Conservation (phyloP, 2,797 vertebrate species). For the Pangasius larnaudii region DNA sequence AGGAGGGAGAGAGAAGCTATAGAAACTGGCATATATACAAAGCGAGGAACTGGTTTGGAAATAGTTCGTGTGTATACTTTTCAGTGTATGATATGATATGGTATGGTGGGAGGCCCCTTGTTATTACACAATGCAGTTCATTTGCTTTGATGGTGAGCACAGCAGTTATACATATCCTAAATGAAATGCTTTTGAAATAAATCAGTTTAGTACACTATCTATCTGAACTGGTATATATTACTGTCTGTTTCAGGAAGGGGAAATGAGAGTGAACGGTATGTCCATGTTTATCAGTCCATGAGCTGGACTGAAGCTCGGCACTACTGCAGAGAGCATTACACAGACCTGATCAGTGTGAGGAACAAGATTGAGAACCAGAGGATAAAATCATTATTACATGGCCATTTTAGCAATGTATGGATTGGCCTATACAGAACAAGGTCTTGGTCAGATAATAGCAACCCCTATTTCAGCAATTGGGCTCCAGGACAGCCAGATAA, state of each 20-base stretch:
- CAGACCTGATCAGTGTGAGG: conserved; percentile 2
- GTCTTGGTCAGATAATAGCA: conserved; percentile 35
- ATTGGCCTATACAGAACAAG: conserved; percentile 31
- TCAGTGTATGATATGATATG: fast-evolving
- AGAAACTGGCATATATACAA: conserved; percentile 14
- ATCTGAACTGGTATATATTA: neutral
- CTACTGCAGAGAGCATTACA: conserved; percentile 31
- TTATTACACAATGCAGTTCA: neutral
- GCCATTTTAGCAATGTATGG: neutral
- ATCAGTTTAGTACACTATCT: neutral
- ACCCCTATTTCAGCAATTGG: conserved; percentile 47
- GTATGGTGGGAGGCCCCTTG: fast-evolving
- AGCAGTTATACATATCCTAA: neutral
- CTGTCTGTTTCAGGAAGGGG: conserved; percentile 17
- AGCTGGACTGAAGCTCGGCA: conserved; percentile 32
- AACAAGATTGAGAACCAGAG: neutral
- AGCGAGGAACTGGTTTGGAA: neutral
- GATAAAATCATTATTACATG: neutral
- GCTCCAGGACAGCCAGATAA: fast-evolving
- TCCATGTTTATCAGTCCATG: neutral
- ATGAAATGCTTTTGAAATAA: neutral
- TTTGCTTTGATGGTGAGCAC: conserved; percentile 47
- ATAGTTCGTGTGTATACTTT: neutral
- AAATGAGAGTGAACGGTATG: conserved; percentile 13
- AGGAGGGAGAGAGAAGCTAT: neutral